A percentile compares a stretch with the other conserved stretches of the same genome.
These are phyloP conservation scores for Agrotis clavis DNA, from an alignment of 2,888 invertebrate genomes.

Conservation along the genomic window DNA sequence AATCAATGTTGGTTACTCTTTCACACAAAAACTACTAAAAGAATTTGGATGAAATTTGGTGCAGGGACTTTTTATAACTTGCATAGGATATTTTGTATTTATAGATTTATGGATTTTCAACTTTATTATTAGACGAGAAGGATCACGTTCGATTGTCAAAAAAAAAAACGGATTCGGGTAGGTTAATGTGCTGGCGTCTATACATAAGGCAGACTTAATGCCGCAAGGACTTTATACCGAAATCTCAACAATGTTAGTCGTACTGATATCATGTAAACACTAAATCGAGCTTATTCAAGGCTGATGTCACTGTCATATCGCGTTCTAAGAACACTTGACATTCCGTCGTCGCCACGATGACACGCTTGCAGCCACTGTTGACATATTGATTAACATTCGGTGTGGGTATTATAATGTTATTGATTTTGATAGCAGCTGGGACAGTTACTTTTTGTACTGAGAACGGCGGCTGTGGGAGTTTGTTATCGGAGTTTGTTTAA, in stretches of 20 bases:
- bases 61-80: too few species aligned
- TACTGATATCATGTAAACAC: constrained; percentile 28
- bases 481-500: constrained; percentile 8
- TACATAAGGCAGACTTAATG: too few species aligned
- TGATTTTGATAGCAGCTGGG: constrained; percentile 38
- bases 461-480: background rate
- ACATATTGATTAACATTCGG: constrained; percentile 60
- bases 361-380: constrained; percentile 45
- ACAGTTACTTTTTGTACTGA: constrained; percentile 25
- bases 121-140: too few species aligned
- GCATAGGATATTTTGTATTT: too few species aligned
- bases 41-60: too few species aligned
- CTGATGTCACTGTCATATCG: constrained; percentile 33
- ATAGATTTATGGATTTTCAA: too few species aligned
- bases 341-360: constrained; percentile 42
- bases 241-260: constrained; percentile 2
- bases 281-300: constrained; percentile 30
- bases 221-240: background rate
- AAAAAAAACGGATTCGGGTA: too few species aligned
- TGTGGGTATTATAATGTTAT: constrained; percentile 34
- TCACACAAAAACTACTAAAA: too few species aligned
- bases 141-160: too few species aligned
- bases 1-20: too few species aligned
- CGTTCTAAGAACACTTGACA: constrained; percentile 54
- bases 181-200: too few species aligned